phyloP scores from a whole-genome alignment of 2,888 invertebrate species.

The Blastobasis adustella region DNA sequence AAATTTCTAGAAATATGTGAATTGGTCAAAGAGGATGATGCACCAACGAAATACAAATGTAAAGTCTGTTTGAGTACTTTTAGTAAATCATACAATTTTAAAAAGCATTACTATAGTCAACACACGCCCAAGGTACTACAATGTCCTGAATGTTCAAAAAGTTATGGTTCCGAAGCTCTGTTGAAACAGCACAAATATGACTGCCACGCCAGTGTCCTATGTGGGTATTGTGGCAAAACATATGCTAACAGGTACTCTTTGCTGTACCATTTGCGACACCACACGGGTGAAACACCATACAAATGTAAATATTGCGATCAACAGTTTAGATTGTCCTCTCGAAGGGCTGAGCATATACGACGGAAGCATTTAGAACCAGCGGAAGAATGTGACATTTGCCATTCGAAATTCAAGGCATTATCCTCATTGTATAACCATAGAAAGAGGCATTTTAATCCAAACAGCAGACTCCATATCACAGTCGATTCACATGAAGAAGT shows the following conservation, averaged over 20 bases:
- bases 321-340: slow-evolving; percentile 6
- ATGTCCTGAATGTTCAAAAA: slow-evolving; percentile 3
- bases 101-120: slow-evolving; percentile 10
- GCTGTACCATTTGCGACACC: slow-evolving; percentile 4
- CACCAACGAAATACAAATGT: slow-evolving; percentile 4
- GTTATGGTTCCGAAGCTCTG: slow-evolving; percentile 7
- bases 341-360: slow-evolving; percentile 5
- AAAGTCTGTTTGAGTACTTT: slow-evolving; percentile 2
- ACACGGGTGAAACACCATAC: slow-evolving; percentile 6
- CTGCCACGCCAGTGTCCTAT: slow-evolving; percentile 5
- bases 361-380: slow-evolving; percentile 5
- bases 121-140: slow-evolving; percentile 3
- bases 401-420: slow-evolving; percentile 2
- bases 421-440: slow-evolving; percentile 6
- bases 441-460: slow-evolving; percentile 9
- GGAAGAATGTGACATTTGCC: slow-evolving; percentile 4
- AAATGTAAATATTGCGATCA: slow-evolving; percentile 3
- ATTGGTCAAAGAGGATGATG: slow-evolving; percentile 1
- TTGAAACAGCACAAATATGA: slow-evolving; percentile 8
- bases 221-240: slow-evolving; percentile 6
- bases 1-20: slow-evolving; percentile 3
- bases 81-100: slow-evolving; percentile 7
- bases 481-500: too few species aligned
- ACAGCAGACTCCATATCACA: slow-evolving; percentile 4
- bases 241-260: slow-evolving; percentile 9